Evolutionary conservation across 2,113 vertebrate species (phyloP).

Genomic region (Ceyx cyanopectus): DNA sequence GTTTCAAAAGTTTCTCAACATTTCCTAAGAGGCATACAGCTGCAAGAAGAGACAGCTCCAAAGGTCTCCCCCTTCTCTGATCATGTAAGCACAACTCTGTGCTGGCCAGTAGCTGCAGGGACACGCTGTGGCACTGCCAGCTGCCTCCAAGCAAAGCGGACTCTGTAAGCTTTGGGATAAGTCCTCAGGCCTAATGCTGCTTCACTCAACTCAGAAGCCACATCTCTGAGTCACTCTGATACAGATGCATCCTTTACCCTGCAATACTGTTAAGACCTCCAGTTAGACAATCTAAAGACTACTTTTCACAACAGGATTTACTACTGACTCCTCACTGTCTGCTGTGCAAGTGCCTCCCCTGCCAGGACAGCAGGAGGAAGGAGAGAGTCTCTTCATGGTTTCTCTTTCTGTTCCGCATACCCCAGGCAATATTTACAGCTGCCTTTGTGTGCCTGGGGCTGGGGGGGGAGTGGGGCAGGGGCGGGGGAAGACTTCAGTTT

Average conservation of each 20-base stretch:
- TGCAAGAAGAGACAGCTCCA: background rate
- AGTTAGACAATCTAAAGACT: background rate
- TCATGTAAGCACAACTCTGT: accelerated
- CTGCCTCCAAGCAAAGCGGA: background rate
- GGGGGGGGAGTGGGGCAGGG: background rate
- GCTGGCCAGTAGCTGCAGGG: background rate
- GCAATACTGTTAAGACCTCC: background rate
- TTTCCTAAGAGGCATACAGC: background rate
- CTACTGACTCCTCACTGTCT: conserved; percentile 21
- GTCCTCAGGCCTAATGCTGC: background rate
- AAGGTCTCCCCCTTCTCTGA: background rate
- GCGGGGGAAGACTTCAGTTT: conserved; percentile 12
- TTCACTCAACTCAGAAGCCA: background rate
- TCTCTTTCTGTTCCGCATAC: conserved; percentile 69
- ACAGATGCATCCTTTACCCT: background rate
- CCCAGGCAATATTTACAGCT: conserved; percentile 37
- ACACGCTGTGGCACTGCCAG: background rate
- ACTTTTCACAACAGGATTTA: conserved; percentile 29
- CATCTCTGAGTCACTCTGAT: background rate
- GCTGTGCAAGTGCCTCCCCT: background rate
- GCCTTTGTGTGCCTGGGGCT: background rate
- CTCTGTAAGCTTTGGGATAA: background rate
- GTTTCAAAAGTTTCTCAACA: background rate
- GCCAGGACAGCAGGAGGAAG: conserved; percentile 26
- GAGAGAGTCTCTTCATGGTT: conserved; percentile 29